Percentiles rank a stretch among this genome's conserved stretches.
These are phyloP conservation scores for Xanthorhoe spadicearia DNA, from an alignment of 2,888 invertebrate species.

Conservation along the genomic window DNA sequence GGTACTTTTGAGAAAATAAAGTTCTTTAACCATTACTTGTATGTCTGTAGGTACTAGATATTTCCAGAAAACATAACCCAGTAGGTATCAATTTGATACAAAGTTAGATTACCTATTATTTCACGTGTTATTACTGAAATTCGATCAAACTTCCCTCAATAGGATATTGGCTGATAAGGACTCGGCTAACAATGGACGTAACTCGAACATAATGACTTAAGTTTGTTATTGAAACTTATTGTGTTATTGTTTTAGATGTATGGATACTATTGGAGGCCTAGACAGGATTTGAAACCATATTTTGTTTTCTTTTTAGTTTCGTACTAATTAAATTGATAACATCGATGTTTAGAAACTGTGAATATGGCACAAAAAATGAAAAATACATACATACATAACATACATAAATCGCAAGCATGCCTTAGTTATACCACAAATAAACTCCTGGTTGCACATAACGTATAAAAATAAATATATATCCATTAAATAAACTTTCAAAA, in stretches of 20 bases:
- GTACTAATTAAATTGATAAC: too few species aligned
- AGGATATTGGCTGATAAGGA: conserved; percentile 50
- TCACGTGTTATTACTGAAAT: conserved; percentile 52
- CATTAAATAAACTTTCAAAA: too few species aligned
- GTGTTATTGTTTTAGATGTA: conserved; percentile 28
- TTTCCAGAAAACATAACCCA: not conserved
- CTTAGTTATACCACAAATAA: too few species aligned
- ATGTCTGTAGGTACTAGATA: not conserved
- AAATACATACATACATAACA: too few species aligned
- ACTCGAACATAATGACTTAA: conserved; percentile 40
- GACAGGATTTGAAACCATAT: not conserved
- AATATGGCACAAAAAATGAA: too few species aligned
- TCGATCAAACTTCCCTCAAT: conserved; percentile 65
- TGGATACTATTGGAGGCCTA: conserved; percentile 1
- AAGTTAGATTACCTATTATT: conserved; percentile 42
- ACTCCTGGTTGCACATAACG: too few species aligned
- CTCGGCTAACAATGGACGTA: conserved; percentile 30
- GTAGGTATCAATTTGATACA: conserved; percentile 32
- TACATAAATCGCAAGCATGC: too few species aligned
- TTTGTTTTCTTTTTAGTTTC: not conserved
- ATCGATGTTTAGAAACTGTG: too few species aligned
- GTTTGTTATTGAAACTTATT: conserved; percentile 38
- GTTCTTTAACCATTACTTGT: too few species aligned
- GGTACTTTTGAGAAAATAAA: too few species aligned
- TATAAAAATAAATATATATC: too few species aligned